Evolutionary conservation across 64 coral and sea anemone genomes (phyloP).

Genomic region (Pocillopora damicornis): DNA sequence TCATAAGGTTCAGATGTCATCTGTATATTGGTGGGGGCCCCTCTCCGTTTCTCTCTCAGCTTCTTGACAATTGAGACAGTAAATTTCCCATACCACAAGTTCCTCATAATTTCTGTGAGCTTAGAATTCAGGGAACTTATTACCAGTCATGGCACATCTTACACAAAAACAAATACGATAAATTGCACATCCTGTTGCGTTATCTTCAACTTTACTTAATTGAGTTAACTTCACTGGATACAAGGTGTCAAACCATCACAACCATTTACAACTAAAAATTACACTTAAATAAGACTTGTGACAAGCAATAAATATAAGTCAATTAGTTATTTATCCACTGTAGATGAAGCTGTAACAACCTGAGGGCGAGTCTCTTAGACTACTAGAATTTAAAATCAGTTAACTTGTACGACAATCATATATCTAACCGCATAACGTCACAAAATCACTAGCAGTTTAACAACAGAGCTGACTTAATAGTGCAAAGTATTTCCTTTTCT

Average conservation of each 20-base stretch:
- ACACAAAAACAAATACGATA: not conserved
- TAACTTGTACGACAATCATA: not conserved
- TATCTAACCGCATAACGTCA: no score
- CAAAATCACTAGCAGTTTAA: no score
- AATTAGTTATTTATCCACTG: not conserved
- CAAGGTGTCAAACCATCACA: not conserved
- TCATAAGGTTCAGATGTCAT: no score
- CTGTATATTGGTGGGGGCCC: no score
- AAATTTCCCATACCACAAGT: no score
- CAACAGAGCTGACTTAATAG: no score
- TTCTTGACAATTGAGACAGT: no score
- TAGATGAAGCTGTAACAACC: not conserved
- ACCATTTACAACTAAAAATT: conserved; percentile 10
- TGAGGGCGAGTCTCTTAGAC: not conserved
- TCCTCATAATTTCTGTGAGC: no score
- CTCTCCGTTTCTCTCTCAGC: no score
- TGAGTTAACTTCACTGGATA: not conserved
- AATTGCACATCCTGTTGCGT: not conserved
- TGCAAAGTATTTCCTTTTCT: no score
- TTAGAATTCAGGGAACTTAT: no score
- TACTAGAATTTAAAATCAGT: not conserved
- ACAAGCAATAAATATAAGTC: conserved; percentile 34
- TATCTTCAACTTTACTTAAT: not conserved
- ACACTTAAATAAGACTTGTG: conserved; percentile 19
- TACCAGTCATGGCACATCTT: no score